Base-by-base conservation (phyloP, 2,888 invertebrate genomes). In the Nipponacmea schrenckii region DNA sequence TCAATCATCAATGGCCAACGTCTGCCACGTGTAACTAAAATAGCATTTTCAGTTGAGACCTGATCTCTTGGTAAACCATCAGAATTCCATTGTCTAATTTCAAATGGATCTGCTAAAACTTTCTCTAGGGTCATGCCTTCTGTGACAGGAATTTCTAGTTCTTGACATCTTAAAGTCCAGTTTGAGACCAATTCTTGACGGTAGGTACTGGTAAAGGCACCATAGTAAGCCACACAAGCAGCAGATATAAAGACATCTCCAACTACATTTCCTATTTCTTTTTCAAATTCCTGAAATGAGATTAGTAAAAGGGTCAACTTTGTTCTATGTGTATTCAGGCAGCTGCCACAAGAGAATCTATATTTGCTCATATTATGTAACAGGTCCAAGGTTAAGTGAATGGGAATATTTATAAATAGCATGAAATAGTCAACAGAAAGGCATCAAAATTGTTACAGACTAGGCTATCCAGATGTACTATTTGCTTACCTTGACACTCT, bases 71-170 rank as follows among this genome's bases (percentile, higher is more conserved):
- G 89, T 64, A 89, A 81, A 45, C 89, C 89, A 66, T 89, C 87
- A 7, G 86, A 84, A 74, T 89, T 89, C 89, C 89, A 66, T 90
- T 90, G 77, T 93, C 92, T 76, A 94, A 91, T 90, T 93, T 94
- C 90, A 89, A 91, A 90, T 62, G 86, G 86, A 77, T 87, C 88
- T 17, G 87, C 87, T 27, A 88, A 79, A 4, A 89, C 87, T 8
- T 81, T 81, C 45, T 88, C 89, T 81, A 87, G 92, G 91, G 92
- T 92, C 85, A 93, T 94, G 27, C 91, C 91, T 5, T 91, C 88
- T 0, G 94, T 94, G 0, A 94, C 93, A 0, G 94, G 93, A 80
- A 96, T 94, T 64, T 91, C 89, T 3, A 93, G 90, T 26, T 91
- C 90, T 10, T 89, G 89, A 82, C 95, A 95, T 74, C 92, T 91